Percentiles rank a stretch among this genome's conserved stretches.
Evolutionary conservation across 2,888 invertebrate species (phyloP).

Genomic region (Erebia ligea): DNA sequence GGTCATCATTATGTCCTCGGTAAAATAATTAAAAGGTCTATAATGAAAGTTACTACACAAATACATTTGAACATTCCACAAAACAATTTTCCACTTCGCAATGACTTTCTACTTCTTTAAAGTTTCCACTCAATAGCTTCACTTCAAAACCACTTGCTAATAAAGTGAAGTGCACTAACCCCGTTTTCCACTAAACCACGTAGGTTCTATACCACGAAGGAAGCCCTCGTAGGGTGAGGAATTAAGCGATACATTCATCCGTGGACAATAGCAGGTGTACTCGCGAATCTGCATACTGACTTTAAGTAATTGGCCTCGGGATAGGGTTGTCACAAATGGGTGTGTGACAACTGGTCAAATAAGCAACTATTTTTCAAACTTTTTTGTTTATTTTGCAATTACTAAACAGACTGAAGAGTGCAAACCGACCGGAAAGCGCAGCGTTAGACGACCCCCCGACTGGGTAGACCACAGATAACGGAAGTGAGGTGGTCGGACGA

Average conservation of each 20-base stretch:
- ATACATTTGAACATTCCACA: too few relatives aligned
- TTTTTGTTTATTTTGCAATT: neutral
- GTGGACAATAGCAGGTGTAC: slow-evolving; percentile 74
- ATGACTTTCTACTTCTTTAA: neutral
- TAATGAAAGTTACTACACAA: too few relatives aligned
- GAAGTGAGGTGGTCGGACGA: too few relatives aligned
- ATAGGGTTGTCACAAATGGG: slow-evolving; percentile 55
- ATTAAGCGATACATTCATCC: slow-evolving; percentile 64
- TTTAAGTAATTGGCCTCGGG: slow-evolving; percentile 77
- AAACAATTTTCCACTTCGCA: neutral
- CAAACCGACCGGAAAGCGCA: neutral
- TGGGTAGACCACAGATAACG: too few relatives aligned
- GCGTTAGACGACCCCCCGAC: too few relatives aligned
- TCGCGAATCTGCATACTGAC: slow-evolving; percentile 65
- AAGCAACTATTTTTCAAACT: too few relatives aligned
- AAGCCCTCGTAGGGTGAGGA: slow-evolving; percentile 52
- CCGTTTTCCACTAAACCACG: slow-evolving; percentile 45
- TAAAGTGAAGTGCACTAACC: slow-evolving; percentile 43
- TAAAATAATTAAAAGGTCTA: too few relatives aligned
- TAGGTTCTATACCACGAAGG: slow-evolving; percentile 18
- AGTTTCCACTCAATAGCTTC: slow-evolving; percentile 15
- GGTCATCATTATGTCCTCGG: too few relatives aligned
- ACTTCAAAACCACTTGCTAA: slow-evolving; percentile 35
- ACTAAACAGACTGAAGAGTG: too few relatives aligned
- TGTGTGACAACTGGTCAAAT: neutral